Evolutionary conservation across 2,888 invertebrate species (phyloP), one percentile per base, ranked within the genome.

Genomic region (Entomobrya multifasciata): DNA sequence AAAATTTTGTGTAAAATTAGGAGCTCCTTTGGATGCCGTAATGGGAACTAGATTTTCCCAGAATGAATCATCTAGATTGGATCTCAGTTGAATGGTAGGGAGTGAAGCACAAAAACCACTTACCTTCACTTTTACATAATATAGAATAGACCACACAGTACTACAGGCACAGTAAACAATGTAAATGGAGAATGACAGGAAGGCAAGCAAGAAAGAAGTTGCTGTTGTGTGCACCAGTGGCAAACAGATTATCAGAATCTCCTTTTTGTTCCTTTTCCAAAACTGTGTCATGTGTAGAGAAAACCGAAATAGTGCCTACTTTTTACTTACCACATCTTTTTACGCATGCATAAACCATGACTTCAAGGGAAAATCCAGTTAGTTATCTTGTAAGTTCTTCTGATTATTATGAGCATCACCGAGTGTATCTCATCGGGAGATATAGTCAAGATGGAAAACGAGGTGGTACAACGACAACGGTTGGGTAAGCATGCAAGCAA

Each of bases 301-400:
- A n/a, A n/a, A n/a, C n/a, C n/a, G n/a, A n/a, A n/a, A n/a, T n/a
- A n/a, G n/a, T n/a, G n/a, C n/a, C n/a, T n/a, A n/a, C 65, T 65
- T 65, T 41, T 11, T 30, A 62, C 30, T n/a, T 30, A 62, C 44
- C 25, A 3, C 10, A 41, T 67, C 10, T 67, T 8, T 77, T 55
- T 60, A n/a, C n/a, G n/a, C n/a, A 44, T 78, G 41, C 60, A 41
- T 44, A 11, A 52, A 36, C 13, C 49, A 80, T 65, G 80, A 80
- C 65, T 60, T 67, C 80, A 80, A 27, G 52, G 80, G 67, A 52
- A 80, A 80, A 80, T 80, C 80, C 80, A 1, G 47, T 72, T 72
- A 72, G 49, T 49, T 72, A 30, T 10, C 17, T 72, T 27, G 27
- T 70, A 27, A 25, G 72, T 49, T 49, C 49, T 15, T 0, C 52